Evolutionary conservation across 2,888 invertebrate genomes (phyloP).

Genomic region (Polyommatus iphigenia): DNA sequence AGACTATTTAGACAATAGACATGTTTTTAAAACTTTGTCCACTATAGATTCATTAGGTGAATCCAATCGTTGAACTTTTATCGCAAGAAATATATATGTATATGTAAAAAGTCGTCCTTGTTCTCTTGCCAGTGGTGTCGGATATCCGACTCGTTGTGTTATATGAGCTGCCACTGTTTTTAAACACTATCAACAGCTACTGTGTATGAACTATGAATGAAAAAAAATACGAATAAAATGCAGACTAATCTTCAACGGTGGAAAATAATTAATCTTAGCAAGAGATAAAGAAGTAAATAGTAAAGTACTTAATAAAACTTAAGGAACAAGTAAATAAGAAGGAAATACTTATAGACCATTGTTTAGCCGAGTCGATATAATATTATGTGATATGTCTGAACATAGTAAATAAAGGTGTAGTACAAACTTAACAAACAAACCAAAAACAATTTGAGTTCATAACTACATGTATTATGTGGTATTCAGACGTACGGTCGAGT

Average conservation of each 20-base stretch:
- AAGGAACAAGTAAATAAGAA: too few species aligned
- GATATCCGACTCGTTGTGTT: not conserved
- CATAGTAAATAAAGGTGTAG: not conserved
- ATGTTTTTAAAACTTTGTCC: not conserved
- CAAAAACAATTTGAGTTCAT: not conserved
- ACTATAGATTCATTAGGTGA: not conserved
- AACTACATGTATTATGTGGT: not conserved
- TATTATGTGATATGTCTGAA: too few species aligned
- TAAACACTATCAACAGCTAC: not conserved
- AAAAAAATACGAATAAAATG: not conserved
- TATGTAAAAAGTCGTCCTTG: not conserved
- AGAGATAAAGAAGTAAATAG: not conserved
- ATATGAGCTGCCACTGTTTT: not conserved
- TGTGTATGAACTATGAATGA: not conserved
- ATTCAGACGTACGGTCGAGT: not conserved
- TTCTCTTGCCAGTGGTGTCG: constrained; percentile 12
- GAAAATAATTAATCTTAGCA: not conserved
- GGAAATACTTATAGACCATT: too few species aligned
- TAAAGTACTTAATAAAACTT: too few species aligned
- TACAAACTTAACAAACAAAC: not conserved
- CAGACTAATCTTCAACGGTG: not conserved
- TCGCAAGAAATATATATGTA: not conserved
- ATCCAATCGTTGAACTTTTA: not conserved
- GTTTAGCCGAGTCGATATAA: too few species aligned
- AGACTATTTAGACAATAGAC: not conserved